A percentile compares a stretch with the other conserved stretches of the same genome.
phyloP scores from a whole-genome alignment of 1,140 invertebrate genomes.

The Aphaenogaster ashmeadi region DNA sequence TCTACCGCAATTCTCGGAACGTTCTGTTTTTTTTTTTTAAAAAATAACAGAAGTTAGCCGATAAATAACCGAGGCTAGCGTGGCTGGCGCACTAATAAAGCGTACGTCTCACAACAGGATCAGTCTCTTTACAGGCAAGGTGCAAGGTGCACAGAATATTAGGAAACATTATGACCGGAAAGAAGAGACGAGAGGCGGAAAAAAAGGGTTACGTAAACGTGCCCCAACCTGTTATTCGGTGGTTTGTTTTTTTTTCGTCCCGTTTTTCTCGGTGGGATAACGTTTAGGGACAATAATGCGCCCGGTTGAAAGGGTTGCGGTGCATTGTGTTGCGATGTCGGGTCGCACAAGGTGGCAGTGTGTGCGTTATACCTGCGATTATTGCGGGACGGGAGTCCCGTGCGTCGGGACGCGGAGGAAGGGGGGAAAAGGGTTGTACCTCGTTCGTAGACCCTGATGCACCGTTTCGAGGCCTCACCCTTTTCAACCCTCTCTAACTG shows the following conservation, averaged over 20 bases:
- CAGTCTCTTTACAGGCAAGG: neutral
- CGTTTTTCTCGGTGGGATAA: slow-evolving; percentile 47
- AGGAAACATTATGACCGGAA: slow-evolving; percentile 49
- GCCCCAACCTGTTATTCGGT: slow-evolving; percentile 74
- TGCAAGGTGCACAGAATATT: slow-evolving; percentile 38
- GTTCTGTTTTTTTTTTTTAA: neutral
- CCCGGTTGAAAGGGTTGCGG: slow-evolving; percentile 81
- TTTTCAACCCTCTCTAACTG: slow-evolving; percentile 77
- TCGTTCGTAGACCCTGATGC: slow-evolving; percentile 48
- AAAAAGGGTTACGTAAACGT: slow-evolving; percentile 66
- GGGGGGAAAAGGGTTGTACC: slow-evolving; percentile 72
- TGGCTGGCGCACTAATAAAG: neutral
- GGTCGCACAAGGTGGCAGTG: slow-evolving; percentile 68
- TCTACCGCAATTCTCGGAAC: neutral
- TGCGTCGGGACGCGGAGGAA: slow-evolving; percentile 29
- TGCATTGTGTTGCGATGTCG: slow-evolving; percentile 66
- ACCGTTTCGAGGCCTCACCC: slow-evolving; percentile 73
- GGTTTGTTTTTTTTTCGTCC: slow-evolving; percentile 49
- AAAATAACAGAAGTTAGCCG: neutral
- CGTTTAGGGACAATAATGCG: slow-evolving; percentile 78
- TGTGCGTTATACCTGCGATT: slow-evolving; percentile 77
- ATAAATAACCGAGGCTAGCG: neutral
- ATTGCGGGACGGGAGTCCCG: slow-evolving; percentile 4
- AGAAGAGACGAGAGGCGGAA: slow-evolving; percentile 27
- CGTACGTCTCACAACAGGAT: neutral